phyloP scores from a whole-genome alignment of 2,113 vertebrate genomes.

The Euleptes europaea region DNA sequence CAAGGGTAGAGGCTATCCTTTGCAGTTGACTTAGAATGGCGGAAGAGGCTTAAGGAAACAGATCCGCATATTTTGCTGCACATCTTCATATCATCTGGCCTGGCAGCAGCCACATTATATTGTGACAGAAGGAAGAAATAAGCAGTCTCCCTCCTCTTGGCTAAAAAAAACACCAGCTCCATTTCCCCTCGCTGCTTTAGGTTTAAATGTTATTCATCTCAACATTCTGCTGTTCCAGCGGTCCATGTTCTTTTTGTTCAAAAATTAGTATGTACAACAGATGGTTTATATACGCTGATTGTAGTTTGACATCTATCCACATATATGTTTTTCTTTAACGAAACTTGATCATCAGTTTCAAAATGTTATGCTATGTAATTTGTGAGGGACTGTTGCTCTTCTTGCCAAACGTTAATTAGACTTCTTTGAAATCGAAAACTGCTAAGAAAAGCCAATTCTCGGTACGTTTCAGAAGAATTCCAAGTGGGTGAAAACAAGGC shows the following conservation, averaged over 20 bases:
- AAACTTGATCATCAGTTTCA: neutral
- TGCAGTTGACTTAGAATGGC: neutral
- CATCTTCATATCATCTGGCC: neutral
- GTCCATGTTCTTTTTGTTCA: neutral
- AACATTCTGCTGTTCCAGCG: neutral
- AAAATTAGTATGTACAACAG: neutral
- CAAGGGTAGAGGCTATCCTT: neutral
- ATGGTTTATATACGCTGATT: neutral
- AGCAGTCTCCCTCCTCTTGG: neutral
- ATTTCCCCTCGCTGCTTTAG: neutral
- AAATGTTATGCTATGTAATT: neutral
- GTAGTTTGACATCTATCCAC: neutral
- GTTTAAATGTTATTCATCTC: neutral
- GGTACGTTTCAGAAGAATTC: neutral
- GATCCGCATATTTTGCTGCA: neutral
- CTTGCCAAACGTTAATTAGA: neutral
- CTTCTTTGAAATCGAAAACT: neutral
- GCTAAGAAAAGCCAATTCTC: neutral
- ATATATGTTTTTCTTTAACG: neutral
- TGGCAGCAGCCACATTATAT: neutral
- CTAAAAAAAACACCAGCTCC: neutral
- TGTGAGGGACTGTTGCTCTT: neutral
- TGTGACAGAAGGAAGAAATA: neutral
- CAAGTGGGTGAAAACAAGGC: neutral
- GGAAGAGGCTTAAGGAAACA: neutral